These are phyloP conservation scores for Drosophila neocordata DNA, from an alignment of 1,140 invertebrate genomes.

Conservation along the genomic window DNA sequence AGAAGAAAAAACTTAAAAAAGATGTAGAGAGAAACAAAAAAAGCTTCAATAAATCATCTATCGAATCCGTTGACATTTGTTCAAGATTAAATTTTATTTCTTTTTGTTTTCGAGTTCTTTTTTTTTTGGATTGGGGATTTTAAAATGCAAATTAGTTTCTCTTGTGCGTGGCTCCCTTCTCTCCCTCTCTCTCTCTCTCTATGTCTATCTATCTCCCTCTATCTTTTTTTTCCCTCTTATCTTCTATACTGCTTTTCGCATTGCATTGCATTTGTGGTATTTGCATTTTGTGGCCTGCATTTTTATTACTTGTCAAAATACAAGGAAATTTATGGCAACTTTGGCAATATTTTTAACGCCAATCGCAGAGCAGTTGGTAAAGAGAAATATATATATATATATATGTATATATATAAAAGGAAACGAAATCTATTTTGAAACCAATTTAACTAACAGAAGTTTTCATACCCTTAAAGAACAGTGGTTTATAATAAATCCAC, in stretches of 20 bases:
- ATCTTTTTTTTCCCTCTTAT: slow-evolving; percentile 1
- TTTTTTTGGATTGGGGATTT: slow-evolving; percentile 26
- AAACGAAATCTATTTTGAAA: slow-evolving; percentile 15
- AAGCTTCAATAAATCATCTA: slow-evolving; percentile 60
- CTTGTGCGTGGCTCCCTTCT: slow-evolving; percentile 37
- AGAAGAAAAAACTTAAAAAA: not conserved
- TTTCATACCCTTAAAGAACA: too few species aligned
- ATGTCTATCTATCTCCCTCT: slow-evolving; percentile 27
- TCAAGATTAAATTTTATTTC: slow-evolving; percentile 35
- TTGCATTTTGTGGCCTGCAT: slow-evolving; percentile 71
- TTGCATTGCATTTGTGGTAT: slow-evolving; percentile 31
- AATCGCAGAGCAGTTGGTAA: slow-evolving; percentile 42
- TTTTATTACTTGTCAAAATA: slow-evolving; percentile 80
- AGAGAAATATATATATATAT: slow-evolving; percentile 26
- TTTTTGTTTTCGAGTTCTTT: not conserved
- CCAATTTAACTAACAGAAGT: too few species aligned
- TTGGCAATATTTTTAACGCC: slow-evolving; percentile 75
- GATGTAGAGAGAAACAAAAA: too few species aligned
- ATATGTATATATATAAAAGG: not conserved
- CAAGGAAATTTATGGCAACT: slow-evolving; percentile 71
- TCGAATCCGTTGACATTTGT: slow-evolving; percentile 50
- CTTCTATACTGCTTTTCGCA: not conserved
- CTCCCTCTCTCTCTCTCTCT: slow-evolving; percentile 33
- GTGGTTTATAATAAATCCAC: too few species aligned
- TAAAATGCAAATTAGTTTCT: slow-evolving; percentile 69